phyloP scores from a whole-genome alignment of 2,797 vertebrate genomes.

The Cyclura pinguis region DNA sequence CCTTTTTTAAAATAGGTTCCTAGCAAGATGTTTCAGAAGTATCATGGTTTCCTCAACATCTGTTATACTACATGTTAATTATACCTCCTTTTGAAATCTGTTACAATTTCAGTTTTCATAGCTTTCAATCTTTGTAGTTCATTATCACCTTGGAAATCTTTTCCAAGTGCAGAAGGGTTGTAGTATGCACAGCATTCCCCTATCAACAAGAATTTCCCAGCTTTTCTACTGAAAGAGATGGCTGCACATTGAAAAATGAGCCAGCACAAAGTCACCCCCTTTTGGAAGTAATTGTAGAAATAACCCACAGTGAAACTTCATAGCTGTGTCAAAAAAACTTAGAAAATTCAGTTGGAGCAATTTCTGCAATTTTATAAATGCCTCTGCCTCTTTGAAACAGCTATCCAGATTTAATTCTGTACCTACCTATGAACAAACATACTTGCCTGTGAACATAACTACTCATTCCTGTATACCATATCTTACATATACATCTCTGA shows the following conservation, averaged over 20 bases:
- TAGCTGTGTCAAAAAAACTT: background rate
- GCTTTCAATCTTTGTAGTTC: background rate
- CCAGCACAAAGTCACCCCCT: background rate
- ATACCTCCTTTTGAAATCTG: background rate
- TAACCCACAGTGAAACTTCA: background rate
- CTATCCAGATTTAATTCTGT: background rate
- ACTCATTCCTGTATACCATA: too few relatives aligned
- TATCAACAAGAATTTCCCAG: background rate
- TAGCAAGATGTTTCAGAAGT: background rate
- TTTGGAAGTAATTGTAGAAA: background rate
- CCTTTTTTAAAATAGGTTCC: background rate
- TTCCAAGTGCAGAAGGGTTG: background rate
- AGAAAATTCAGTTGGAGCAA: background rate
- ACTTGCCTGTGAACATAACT: too few relatives aligned
- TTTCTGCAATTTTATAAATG: background rate
- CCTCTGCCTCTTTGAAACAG: background rate
- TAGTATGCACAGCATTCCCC: background rate
- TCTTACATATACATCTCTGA: too few relatives aligned
- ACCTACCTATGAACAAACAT: background rate
- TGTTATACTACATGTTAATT: background rate
- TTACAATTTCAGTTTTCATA: background rate
- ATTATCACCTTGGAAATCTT: background rate
- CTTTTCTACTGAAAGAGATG: background rate
- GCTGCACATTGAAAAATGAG: background rate
- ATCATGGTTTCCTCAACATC: background rate